Evolutionary conservation across 2,797 vertebrate genomes (phyloP).

Genomic region (Allenopithecus nigroviridis): DNA sequence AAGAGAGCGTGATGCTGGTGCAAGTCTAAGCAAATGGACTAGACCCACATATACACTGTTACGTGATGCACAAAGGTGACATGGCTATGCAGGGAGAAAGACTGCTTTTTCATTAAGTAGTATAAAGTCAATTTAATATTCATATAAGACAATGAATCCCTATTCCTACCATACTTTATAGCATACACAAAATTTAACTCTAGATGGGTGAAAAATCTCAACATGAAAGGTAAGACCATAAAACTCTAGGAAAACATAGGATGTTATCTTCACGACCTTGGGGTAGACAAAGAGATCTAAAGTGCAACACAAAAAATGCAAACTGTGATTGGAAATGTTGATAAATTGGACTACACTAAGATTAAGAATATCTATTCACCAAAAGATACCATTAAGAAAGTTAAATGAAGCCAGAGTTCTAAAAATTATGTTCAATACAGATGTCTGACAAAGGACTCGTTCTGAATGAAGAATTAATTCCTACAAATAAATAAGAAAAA

Average conservation of each 20-base stretch:
- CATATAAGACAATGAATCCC: background rate
- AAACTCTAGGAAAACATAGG: background rate
- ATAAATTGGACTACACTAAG: background rate
- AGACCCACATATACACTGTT: background rate
- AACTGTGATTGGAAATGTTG: background rate
- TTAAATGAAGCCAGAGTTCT: background rate
- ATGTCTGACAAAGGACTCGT: background rate
- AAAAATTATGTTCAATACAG: background rate
- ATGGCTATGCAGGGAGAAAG: background rate
- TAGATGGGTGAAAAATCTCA: background rate
- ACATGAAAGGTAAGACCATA: background rate
- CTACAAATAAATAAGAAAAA: constrained; percentile 1
- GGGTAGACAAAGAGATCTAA: background rate
- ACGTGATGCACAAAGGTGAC: background rate
- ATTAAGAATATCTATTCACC: background rate
- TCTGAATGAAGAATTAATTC: background rate
- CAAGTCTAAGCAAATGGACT: background rate
- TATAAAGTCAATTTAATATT: background rate
- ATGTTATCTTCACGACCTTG: background rate
- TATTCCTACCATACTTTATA: background rate
- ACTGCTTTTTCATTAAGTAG: background rate
- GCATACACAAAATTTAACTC: background rate
- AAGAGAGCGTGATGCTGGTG: background rate
- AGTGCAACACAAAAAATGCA: background rate
- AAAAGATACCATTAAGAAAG: background rate